Conservation (phyloP, 2,797 vertebrate genomes). For the Catostomus latipinnis region DNA sequence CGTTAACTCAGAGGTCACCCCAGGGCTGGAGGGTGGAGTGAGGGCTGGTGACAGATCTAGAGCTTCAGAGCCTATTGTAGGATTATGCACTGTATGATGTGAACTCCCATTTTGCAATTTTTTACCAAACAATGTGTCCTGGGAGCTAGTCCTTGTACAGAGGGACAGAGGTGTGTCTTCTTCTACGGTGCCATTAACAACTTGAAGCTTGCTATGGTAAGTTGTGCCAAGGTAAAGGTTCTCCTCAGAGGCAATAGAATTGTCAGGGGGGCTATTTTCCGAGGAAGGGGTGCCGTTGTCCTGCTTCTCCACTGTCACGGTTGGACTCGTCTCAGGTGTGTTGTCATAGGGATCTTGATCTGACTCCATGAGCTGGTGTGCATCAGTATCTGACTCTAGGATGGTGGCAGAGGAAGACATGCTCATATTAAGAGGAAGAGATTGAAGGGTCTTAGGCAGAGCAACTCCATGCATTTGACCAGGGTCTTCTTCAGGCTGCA, state of each 20-base stretch:
- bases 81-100: constrained; percentile 45
- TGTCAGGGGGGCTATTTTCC: constrained; percentile 56
- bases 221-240: constrained; percentile 28
- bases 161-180: constrained; percentile 74
- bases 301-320: constrained; percentile 64
- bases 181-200: constrained; percentile 59
- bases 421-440: constrained; percentile 75
- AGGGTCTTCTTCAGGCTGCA: constrained; percentile 53
- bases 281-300: constrained; percentile 59
- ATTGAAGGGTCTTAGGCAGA: constrained; percentile 65
- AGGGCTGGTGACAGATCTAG: constrained; percentile 61
- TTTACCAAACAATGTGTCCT: constrained; percentile 41
- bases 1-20: constrained; percentile 47
- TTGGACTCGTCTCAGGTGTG: constrained; percentile 68
- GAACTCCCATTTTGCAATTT: constrained; percentile 40
- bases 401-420: constrained; percentile 60
- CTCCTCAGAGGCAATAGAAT: constrained; percentile 29
- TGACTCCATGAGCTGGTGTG: constrained; percentile 65
- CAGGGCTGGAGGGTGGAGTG: constrained; percentile 70
- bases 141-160: constrained; percentile 62
- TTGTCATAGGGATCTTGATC: constrained; percentile 66
- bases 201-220: constrained; percentile 49
- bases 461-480: constrained; percentile 51
- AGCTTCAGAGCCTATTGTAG: constrained; percentile 51
- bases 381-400: constrained; percentile 63